Evolutionary conservation across 2,888 invertebrate genomes (phyloP).

Genomic region (Cephus runcator): DNA sequence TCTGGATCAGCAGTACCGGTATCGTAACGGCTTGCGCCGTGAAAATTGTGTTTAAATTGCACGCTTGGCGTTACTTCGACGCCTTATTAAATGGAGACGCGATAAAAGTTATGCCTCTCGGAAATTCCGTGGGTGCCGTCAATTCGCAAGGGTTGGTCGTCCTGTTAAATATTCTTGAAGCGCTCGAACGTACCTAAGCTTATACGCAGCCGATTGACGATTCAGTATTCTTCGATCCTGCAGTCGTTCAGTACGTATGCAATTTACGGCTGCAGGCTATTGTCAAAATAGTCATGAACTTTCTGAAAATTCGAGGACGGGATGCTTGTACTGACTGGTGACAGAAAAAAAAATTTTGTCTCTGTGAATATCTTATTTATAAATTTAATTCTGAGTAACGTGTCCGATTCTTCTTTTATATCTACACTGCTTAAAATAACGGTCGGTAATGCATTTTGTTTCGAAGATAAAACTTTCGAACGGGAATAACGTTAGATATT

Average conservation of each 20-base stretch:
- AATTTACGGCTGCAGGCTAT: background rate
- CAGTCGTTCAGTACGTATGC: background rate
- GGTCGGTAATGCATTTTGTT: background rate
- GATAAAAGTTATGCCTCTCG: slow-evolving; percentile 10
- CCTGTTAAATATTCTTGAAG: background rate
- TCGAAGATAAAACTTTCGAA: background rate
- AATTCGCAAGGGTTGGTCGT: background rate
- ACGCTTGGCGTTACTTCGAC: slow-evolving; percentile 11
- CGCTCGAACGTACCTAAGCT: background rate
- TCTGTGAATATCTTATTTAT: background rate
- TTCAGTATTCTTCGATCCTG: background rate
- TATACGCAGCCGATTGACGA: background rate
- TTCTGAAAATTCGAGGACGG: background rate
- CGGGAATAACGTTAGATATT: background rate
- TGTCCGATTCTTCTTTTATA: background rate
- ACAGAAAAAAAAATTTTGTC: background rate
- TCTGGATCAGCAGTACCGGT: slow-evolving; percentile 32
- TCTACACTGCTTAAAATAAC: background rate
- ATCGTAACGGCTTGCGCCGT: slow-evolving; percentile 41
- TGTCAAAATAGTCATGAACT: background rate
- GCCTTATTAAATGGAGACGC: slow-evolving; percentile 17
- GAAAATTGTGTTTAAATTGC: slow-evolving; percentile 16
- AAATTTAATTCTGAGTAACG: background rate
- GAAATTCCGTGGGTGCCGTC: background rate
- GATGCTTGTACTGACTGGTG: background rate